Evolutionary conservation across 1,140 invertebrate species (phyloP).

Genomic region (Calosoma granatense): DNA sequence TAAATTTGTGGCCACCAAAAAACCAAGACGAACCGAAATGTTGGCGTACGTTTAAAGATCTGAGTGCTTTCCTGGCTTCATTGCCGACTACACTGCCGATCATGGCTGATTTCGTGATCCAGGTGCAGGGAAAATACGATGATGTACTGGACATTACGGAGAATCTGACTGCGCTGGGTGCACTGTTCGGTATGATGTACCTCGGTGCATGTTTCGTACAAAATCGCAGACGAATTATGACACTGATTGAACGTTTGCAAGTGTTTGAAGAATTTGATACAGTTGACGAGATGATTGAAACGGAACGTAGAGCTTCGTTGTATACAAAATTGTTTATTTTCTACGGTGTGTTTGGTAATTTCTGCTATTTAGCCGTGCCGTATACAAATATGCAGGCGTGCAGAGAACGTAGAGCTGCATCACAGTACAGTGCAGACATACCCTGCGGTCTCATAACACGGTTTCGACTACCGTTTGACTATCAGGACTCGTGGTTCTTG

Average conservation of each 20-base stretch:
- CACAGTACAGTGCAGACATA: not conserved
- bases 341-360: not conserved
- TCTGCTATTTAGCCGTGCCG: not conserved
- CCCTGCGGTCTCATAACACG: slow-evolving; percentile 9
- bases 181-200: not conserved
- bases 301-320: not conserved
- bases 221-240: not conserved
- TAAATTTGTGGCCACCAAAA: not conserved
- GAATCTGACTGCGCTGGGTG: not conserved
- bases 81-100: not conserved
- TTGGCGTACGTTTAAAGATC: not conserved
- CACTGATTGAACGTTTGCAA: not conserved
- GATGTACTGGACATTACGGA: slow-evolving; percentile 7
- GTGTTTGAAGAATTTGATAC: not conserved
- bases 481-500: not conserved
- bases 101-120: not conserved
- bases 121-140: not conserved
- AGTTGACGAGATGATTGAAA: not conserved
- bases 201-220: not conserved
- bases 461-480: slow-evolving; percentile 1
- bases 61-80: not conserved
- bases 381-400: not conserved
- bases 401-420: not conserved
- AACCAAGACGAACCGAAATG: not conserved
- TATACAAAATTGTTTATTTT: slow-evolving; percentile 6